A percentile compares a stretch with the other conserved stretches of the same genome.
Evolutionary conservation across 2,888 invertebrate species (phyloP).

Genomic region (Lepidocyrtoides sp.): DNA sequence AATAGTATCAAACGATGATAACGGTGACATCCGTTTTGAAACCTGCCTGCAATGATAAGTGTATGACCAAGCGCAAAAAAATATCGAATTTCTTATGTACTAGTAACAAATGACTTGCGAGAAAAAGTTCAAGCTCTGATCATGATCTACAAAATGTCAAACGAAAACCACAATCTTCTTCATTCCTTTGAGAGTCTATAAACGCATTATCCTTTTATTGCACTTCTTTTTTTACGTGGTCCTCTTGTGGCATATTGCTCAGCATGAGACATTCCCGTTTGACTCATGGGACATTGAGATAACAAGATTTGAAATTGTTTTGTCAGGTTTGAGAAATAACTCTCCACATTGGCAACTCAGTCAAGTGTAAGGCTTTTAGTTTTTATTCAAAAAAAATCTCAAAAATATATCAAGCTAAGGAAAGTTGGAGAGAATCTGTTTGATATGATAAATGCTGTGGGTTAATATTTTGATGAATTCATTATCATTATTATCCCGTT

Average conservation of each 20-base stretch:
- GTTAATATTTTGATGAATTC: slow-evolving; percentile 43
- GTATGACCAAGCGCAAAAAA: background rate
- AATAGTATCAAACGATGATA: background rate
- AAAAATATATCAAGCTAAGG: slow-evolving; percentile 5
- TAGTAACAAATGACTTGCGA: background rate
- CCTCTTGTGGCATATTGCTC: slow-evolving; percentile 45
- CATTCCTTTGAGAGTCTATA: slow-evolving; percentile 8
- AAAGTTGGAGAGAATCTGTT: slow-evolving; percentile 1
- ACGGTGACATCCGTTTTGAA: background rate
- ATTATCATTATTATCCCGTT: slow-evolving; percentile 37
- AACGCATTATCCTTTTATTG: background rate
- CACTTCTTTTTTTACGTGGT: slow-evolving; percentile 1
- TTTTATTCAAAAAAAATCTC: too few species aligned
- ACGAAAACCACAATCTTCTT: background rate
- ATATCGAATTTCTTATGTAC: background rate
- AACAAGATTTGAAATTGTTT: slow-evolving; percentile 61
- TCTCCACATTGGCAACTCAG: slow-evolving; percentile 22
- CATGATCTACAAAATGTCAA: slow-evolving; percentile 17
- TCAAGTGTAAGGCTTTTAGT: background rate
- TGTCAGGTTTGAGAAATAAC: slow-evolving; percentile 66
- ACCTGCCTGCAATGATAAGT: background rate
- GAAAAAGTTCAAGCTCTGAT: slow-evolving; percentile 22
- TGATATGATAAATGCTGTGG: background rate
- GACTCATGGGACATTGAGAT: slow-evolving; percentile 25
- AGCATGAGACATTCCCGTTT: slow-evolving; percentile 51